phyloP scores from a whole-genome alignment of 2,888 invertebrate species.

The Rosalia funebris region DNA sequence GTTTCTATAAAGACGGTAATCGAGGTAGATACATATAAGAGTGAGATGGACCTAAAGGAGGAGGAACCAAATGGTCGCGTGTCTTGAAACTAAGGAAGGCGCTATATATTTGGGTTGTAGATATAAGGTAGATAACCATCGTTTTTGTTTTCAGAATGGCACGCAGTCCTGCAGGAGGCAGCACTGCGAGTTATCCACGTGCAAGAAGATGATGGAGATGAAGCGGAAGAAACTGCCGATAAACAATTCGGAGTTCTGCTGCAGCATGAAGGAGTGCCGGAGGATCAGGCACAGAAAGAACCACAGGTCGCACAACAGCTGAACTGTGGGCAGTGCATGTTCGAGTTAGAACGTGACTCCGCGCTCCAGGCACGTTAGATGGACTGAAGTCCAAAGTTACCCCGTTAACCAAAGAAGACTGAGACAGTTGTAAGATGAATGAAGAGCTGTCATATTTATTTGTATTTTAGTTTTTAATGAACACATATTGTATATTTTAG shows the following conservation, averaged over 20 bases:
- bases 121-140: too few relatives aligned
- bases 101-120: too few relatives aligned
- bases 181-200: slow-evolving; percentile 79
- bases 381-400: slow-evolving; percentile 63
- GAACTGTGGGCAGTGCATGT: slow-evolving; percentile 13
- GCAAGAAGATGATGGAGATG: slow-evolving; percentile 67
- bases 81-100: too few relatives aligned
- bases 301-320: slow-evolving; percentile 30
- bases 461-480: slow-evolving; percentile 30
- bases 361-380: slow-evolving; percentile 42
- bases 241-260: slow-evolving; percentile 59
- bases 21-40: too few relatives aligned
- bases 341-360: slow-evolving; percentile 11
- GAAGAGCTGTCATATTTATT: slow-evolving; percentile 58
- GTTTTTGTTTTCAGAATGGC: slow-evolving; percentile 74
- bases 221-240: slow-evolving; percentile 66
- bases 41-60: too few relatives aligned
- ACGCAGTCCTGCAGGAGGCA: slow-evolving; percentile 83
- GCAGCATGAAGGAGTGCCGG: slow-evolving; percentile 59
- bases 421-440: slow-evolving; percentile 59
- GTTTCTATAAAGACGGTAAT: too few relatives aligned
- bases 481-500: slow-evolving; percentile 26
- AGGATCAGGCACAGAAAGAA: slow-evolving; percentile 52
- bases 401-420: slow-evolving; percentile 70
- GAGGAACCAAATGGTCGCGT: too few relatives aligned